Percentiles rank a stretch among this genome's conserved stretches.
phyloP scores from a whole-genome alignment of 2,797 vertebrate species.

The Labeo calbasu region DNA sequence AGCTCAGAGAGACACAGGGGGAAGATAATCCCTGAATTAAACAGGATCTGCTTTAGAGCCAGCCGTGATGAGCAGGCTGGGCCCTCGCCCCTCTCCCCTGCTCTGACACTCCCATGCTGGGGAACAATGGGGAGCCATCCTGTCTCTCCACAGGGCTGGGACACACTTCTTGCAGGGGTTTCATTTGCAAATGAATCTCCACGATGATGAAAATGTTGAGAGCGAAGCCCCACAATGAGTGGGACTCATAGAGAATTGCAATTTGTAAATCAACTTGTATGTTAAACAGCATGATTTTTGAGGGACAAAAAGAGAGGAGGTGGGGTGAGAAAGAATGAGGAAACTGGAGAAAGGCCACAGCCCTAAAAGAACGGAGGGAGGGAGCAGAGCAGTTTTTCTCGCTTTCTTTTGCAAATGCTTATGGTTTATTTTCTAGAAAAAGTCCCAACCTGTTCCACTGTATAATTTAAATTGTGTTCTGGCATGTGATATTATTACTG shows the following conservation, averaged over 20 bases:
- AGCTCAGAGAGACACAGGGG: slow-evolving; percentile 91
- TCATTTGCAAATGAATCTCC: slow-evolving; percentile 99
- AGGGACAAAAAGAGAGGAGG: slow-evolving; percentile 75
- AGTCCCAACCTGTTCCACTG: neutral
- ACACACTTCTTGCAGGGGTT: slow-evolving; percentile 90
- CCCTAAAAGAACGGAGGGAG: slow-evolving; percentile 28
- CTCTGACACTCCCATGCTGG: slow-evolving; percentile 95
- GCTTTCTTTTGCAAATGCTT: slow-evolving; percentile 15
- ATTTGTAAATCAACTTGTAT: slow-evolving; percentile 97
- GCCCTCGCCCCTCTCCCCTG: slow-evolving; percentile 87
- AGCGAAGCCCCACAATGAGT: slow-evolving; percentile 90
- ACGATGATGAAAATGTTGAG: slow-evolving; percentile 94
- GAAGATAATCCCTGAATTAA: slow-evolving; percentile 99
- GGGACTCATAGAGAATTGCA: slow-evolving; percentile 92
- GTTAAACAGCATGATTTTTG: slow-evolving; percentile 82
- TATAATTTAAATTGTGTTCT: slow-evolving; percentile 19
- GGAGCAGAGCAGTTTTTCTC: slow-evolving; percentile 36
- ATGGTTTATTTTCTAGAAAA: slow-evolving; percentile 8
- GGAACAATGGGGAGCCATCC: slow-evolving; percentile 99
- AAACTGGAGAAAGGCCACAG: slow-evolving; percentile 49
- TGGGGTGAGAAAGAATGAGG: slow-evolving; percentile 60
- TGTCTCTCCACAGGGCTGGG: slow-evolving; percentile 97
- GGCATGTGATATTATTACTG: slow-evolving; percentile 7
- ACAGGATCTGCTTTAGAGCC: slow-evolving; percentile 91
- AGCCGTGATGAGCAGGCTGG: slow-evolving; percentile 95